These are phyloP conservation scores for Limenitis camilla DNA, from an alignment of 2,888 invertebrate genomes.

Conservation along the genomic window DNA sequence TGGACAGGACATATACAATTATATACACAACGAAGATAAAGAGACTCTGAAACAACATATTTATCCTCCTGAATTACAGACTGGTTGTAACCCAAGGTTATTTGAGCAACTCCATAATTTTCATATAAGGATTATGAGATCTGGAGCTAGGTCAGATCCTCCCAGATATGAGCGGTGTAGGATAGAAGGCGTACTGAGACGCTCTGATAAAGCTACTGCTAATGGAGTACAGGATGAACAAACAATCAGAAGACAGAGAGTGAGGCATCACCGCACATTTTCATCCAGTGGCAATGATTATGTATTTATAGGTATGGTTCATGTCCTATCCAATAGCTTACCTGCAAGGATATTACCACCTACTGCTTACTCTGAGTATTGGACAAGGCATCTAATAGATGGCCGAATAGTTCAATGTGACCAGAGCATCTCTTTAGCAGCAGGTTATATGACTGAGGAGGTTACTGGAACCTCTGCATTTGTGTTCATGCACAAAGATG, in stretches of 20 bases:
- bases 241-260: constrained; percentile 67
- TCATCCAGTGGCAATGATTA: constrained; percentile 77
- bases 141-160: constrained; percentile 82
- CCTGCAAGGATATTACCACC: constrained; percentile 76
- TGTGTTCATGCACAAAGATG: constrained; percentile 91
- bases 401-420: constrained; percentile 93
- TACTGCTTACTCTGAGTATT: constrained; percentile 85
- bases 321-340: constrained; percentile 74
- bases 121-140: constrained; percentile 76
- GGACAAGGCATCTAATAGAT: constrained; percentile 91
- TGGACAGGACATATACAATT: constrained; percentile 89
- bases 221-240: constrained; percentile 68
- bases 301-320: constrained; percentile 83
- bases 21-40: constrained; percentile 89
- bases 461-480: constrained; percentile 92
- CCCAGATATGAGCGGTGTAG: constrained; percentile 81
- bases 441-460: constrained; percentile 92
- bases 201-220: constrained; percentile 74
- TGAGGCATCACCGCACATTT: constrained; percentile 65
- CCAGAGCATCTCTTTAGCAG: constrained; percentile 90
- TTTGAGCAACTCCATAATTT: constrained; percentile 73
- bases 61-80: constrained; percentile 69
- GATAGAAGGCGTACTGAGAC: constrained; percentile 78
- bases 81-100: constrained; percentile 44
- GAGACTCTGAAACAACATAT: constrained; percentile 81